Evolutionary conservation across 2,113 vertebrate genomes (phyloP).

Genomic region (Strigops habroptila): DNA sequence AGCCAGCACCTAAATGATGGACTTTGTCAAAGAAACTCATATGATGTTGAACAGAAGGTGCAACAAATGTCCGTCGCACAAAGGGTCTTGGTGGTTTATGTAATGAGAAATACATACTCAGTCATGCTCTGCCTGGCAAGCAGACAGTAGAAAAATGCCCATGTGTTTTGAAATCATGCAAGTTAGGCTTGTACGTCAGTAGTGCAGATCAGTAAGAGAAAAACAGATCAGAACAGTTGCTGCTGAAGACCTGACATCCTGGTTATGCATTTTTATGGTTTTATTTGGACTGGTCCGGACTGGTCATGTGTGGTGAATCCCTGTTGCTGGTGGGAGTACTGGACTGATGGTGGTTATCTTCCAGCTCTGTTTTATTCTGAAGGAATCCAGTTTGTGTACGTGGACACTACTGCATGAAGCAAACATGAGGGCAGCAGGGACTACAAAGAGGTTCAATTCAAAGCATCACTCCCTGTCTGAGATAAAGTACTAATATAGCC

Average conservation of each 20-base stretch:
- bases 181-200: background rate
- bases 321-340: background rate
- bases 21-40: slow-evolving; percentile 9
- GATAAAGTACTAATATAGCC: background rate
- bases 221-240: background rate
- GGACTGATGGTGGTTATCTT: background rate
- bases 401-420: rapidly evolving
- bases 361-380: background rate
- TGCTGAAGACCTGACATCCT: background rate
- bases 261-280: background rate
- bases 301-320: background rate
- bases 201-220: background rate
- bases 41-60: slow-evolving; percentile 4
- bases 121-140: background rate
- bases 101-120: background rate
- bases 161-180: background rate
- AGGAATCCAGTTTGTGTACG: background rate
- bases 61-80: background rate
- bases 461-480: background rate
- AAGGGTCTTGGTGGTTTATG: background rate
- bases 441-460: background rate
- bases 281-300: background rate
- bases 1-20: background rate
- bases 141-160: background rate
- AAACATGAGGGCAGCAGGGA: background rate